Base-by-base conservation (phyloP, 2,888 invertebrate species). In the Athrips mouffetella region DNA sequence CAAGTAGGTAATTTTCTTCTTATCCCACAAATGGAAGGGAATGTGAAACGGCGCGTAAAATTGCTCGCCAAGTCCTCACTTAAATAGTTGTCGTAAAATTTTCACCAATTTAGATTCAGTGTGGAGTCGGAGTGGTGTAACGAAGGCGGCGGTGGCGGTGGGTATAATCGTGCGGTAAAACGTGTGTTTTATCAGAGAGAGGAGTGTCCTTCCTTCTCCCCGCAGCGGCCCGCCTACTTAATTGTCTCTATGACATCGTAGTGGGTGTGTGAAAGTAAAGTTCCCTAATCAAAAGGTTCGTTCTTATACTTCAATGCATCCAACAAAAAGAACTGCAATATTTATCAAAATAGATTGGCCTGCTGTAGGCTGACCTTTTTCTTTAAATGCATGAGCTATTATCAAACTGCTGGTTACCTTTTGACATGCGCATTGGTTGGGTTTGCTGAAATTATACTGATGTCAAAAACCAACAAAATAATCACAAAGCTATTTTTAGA, bases 121-220 rank as follows among this genome's bases (percentile, higher is more conserved):
- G 67, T 67, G 60, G 70, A 63, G 60, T 58, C 63, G 61, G 67
- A 67, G 68, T 63, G 65, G 67, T 69, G 65, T 63, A 65, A 64
- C 69, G 70, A 69, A 69, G 68, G 73, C 65, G 67, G 59, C 58
- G n/a, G 7, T 11, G 37, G 21, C 65, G n/a, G n/a, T n/a, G n/a
- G n/a, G 81, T 81, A 81, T 81, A 80, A 82, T 80, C 78, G 69
- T 66, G 60, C 74, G 68, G 76, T 80, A 77, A 79, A 80, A 64
- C 73, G 74, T 72, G 71, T 74, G 73, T 72, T 83, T 82, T 81
- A 82, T 20, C 37, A 37, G 37, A 21, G 4, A 21, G 37, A 20
- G 37, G n/a, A 20, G 37, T 10, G 2, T 4, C 21, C 11, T 7
- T 23, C 47, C n/a, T 15, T 3, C 10, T 15, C 15, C 67, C 59